These are phyloP conservation scores for Euproctis similis DNA, from an alignment of 2,888 invertebrate genomes.

Conservation along the genomic window DNA sequence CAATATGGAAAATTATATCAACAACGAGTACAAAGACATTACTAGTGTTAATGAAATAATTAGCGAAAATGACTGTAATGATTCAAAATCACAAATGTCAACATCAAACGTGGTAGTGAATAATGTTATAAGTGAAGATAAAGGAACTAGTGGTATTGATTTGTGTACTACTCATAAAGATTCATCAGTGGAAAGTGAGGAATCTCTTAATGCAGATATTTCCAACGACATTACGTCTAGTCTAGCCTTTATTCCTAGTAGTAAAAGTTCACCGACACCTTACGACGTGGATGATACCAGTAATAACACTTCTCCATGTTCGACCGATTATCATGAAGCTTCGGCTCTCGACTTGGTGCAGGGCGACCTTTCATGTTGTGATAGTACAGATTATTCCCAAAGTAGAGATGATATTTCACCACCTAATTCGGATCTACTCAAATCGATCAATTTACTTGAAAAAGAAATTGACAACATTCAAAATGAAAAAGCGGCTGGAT, in stretches of 20 bases:
- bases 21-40: conserved; percentile 22
- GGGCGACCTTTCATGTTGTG: conserved; percentile 60
- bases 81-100: conserved; percentile 17
- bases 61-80: conserved; percentile 22
- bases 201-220: conserved; percentile 61
- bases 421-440: conserved; percentile 27
- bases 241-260: conserved; percentile 64
- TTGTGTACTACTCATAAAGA: conserved; percentile 38
- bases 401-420: conserved; percentile 61
- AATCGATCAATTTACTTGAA: conserved; percentile 17
- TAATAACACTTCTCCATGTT: conserved; percentile 65
- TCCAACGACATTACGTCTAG: conserved; percentile 67
- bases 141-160: conserved; percentile 34
- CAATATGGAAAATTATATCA: conserved; percentile 32
- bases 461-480: conserved; percentile 14
- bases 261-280: conserved; percentile 57
- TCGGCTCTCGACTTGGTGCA: conserved; percentile 61
- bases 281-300: conserved; percentile 55
- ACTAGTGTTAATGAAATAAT: conserved; percentile 20
- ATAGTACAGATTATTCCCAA: conserved; percentile 64
- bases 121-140: conserved; percentile 40
- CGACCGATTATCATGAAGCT: conserved; percentile 69
- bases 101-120: conserved; percentile 24
- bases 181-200: conserved; percentile 53
- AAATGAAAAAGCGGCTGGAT: conserved; percentile 16